Conservation (phyloP, 2,797 vertebrate genomes). For the Leptodactylus fallax region DNA sequence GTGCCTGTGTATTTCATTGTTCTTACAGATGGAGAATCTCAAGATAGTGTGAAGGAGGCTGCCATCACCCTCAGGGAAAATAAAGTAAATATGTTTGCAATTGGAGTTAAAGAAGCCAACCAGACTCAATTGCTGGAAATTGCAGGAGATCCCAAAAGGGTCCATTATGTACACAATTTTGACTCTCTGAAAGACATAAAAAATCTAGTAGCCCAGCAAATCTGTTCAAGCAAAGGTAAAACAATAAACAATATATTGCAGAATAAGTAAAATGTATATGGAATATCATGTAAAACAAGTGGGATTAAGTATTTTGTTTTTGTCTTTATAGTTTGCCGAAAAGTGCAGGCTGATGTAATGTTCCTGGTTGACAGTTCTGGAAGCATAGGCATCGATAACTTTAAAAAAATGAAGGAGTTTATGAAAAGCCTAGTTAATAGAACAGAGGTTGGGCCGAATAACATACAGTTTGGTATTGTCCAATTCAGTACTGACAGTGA, state of each 20-base stretch:
- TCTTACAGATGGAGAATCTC: constrained; percentile 67
- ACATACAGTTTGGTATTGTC: constrained; percentile 68
- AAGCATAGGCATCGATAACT: constrained; percentile 69
- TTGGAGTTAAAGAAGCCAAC: constrained; percentile 66
- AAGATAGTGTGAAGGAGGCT: constrained; percentile 62
- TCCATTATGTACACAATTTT: constrained; percentile 67
- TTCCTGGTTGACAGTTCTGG: constrained; percentile 76
- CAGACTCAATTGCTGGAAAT: constrained; percentile 65
- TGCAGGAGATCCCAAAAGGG: constrained; percentile 60
- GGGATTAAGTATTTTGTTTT: background rate
- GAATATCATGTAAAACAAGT: background rate
- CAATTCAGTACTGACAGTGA: constrained; percentile 69
- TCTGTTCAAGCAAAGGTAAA: constrained; percentile 75
- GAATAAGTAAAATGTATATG: background rate
- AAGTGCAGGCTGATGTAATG: constrained; percentile 73
- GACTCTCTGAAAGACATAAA: constrained; percentile 71
- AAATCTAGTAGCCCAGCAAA: constrained; percentile 69
- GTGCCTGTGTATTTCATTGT: constrained; percentile 67
- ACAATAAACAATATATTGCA: background rate
- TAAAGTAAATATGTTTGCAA: constrained; percentile 59
- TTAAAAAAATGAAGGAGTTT: constrained; percentile 73
- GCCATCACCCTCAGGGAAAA: constrained; percentile 61
- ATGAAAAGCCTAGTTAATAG: constrained; percentile 73
- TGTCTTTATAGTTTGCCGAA: constrained; percentile 69
- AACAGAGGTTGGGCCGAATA: constrained; percentile 65